Evolutionary conservation across 92 coral and sea anemone genomes (phyloP).

Genomic region (Parazoanthus darwini): DNA sequence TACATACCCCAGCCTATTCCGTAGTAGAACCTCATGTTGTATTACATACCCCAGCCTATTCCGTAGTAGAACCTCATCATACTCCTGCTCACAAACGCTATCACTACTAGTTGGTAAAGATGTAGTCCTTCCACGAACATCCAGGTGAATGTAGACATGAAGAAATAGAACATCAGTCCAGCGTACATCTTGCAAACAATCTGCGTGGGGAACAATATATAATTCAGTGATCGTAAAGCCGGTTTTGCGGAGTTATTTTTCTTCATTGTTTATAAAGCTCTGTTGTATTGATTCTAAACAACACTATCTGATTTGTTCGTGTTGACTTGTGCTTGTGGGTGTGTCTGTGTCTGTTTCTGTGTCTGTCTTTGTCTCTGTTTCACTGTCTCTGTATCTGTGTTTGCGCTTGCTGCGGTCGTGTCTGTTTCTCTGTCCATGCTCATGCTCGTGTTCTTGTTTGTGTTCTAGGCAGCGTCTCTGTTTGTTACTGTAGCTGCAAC

Average conservation of each 20-base stretch:
- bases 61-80: slow-evolving; percentile 69
- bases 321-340: no score
- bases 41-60: slow-evolving; percentile 85
- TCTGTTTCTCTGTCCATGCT: no score
- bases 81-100: slow-evolving; percentile 73
- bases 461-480: no score
- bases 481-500: no score
- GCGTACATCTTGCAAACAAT: slow-evolving; percentile 69
- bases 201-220: slow-evolving; percentile 17
- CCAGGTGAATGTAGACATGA: slow-evolving; percentile 85
- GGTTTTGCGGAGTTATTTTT: neutral
- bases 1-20: slow-evolving; percentile 62
- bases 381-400: no score
- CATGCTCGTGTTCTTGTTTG: no score
- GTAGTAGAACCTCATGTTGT: neutral
- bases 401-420: no score
- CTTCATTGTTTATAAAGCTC: no score
- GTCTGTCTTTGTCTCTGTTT: no score
- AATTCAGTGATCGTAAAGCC: neutral
- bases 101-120: slow-evolving; percentile 78
- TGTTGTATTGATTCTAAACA: no score
- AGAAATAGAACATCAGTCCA: slow-evolving; percentile 70
- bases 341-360: no score
- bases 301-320: no score
- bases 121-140: slow-evolving; percentile 89